These are phyloP conservation scores for Rhineura floridana DNA, from an alignment of 2,113 vertebrate species.

Conservation along the genomic window DNA sequence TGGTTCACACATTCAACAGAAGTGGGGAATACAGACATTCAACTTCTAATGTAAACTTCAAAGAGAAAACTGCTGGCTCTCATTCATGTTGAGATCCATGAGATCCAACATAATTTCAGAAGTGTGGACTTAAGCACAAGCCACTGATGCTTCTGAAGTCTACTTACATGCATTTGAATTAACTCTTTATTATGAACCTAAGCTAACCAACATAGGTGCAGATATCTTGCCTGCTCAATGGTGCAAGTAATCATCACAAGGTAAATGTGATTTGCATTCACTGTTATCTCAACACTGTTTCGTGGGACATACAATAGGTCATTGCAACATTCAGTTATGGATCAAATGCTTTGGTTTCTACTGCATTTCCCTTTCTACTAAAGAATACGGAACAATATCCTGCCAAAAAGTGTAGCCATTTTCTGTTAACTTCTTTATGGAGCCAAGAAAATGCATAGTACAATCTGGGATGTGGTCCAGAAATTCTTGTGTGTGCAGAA, in stretches of 20 bases:
- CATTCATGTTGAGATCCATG: too few relatives aligned
- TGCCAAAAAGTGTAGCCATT: neutral
- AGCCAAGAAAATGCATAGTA: neutral
- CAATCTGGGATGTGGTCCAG: conserved; percentile 8
- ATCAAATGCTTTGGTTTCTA: neutral
- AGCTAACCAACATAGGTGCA: neutral
- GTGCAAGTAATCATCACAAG: neutral
- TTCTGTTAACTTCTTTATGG: neutral
- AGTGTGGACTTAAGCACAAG: neutral
- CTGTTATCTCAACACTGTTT: neutral
- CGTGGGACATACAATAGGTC: neutral
- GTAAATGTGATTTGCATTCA: neutral
- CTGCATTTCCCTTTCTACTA: neutral
- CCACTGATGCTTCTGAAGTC: neutral
- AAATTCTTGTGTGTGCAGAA: conserved; percentile 2
- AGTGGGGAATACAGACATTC: neutral
- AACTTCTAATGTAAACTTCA: neutral
- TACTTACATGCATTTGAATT: neutral
- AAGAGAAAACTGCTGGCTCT: neutral
- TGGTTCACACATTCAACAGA: neutral
- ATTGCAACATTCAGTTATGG: neutral
- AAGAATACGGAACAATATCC: neutral
- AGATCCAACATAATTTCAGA: neutral
- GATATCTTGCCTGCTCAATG: neutral
- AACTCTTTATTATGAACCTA: neutral